These are phyloP conservation scores for Hafferia zeledoni DNA, from an alignment of 2,797 vertebrate genomes.

Conservation along the genomic window DNA sequence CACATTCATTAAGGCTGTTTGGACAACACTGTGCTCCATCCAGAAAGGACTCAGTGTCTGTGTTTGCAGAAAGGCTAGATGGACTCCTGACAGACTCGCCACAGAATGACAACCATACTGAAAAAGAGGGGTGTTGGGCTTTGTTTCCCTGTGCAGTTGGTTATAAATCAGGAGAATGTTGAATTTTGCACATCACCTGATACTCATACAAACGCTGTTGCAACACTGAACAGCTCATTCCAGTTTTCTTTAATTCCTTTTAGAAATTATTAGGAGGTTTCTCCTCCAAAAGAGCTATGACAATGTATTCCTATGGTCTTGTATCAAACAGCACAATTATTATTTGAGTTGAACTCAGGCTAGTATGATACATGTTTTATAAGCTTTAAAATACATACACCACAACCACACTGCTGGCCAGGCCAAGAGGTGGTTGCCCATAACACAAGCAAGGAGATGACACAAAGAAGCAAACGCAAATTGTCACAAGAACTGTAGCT, in stretches of 20 bases:
- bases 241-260: background rate
- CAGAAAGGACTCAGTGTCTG: background rate
- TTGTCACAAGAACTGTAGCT: background rate
- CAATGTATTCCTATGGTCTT: background rate
- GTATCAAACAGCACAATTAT: background rate
- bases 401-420: background rate
- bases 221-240: background rate
- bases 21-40: background rate
- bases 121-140: too few species aligned
- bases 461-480: background rate
- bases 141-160: background rate
- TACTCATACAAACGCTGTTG: background rate
- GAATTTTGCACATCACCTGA: background rate
- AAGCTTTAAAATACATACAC: background rate
- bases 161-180: background rate
- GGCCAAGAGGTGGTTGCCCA: background rate
- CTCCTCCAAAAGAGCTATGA: background rate
- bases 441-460: background rate
- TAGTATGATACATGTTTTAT: background rate
- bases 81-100: background rate
- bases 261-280: background rate
- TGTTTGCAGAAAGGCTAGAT: background rate
- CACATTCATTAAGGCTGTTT: slow-evolving; percentile 6
- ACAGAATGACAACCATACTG: background rate
- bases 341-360: background rate